phyloP scores from a whole-genome alignment of 1,140 invertebrate genomes.

The Gryllus bimaculatus region DNA sequence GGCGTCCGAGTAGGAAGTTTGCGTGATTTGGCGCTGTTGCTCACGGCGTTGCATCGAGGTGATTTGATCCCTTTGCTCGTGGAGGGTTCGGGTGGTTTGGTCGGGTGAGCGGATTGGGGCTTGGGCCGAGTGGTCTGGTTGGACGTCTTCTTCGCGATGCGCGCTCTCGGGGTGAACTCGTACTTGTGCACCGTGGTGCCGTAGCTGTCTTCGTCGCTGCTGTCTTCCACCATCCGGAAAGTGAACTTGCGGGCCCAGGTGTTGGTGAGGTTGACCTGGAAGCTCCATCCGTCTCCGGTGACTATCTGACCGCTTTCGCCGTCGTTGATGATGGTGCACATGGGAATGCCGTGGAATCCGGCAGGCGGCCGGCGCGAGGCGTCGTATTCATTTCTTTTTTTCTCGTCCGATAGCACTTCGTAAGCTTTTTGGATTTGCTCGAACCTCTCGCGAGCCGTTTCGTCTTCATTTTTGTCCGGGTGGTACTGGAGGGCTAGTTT shows the following conservation, averaged over 20 bases:
- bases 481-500: conserved; percentile 41
- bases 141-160: no score
- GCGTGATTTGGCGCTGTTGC: no score
- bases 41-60: no score
- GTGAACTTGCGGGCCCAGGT: neutral
- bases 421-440: conserved; percentile 27
- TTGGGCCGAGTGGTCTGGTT: no score
- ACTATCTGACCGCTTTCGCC: neutral
- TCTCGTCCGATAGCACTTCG: neutral
- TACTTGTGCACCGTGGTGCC: neutral
- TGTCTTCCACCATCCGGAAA: neutral
- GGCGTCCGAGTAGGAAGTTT: no score
- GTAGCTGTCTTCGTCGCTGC: neutral
- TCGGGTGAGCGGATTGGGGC: no score
- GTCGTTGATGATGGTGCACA: neutral
- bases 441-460: conserved; percentile 35
- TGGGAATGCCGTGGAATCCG: neutral
- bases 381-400: neutral
- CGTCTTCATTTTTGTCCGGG: conserved; percentile 37
- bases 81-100: no score
- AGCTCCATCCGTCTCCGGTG: neutral
- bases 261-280: neutral
- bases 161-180: no score
- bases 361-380: neutral
- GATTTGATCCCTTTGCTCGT: no score